Percentiles rank a stretch among this genome's conserved stretches.
phyloP scores from a whole-genome alignment of 23 tunicate species.

The Halocynthia aurantium region DNA sequence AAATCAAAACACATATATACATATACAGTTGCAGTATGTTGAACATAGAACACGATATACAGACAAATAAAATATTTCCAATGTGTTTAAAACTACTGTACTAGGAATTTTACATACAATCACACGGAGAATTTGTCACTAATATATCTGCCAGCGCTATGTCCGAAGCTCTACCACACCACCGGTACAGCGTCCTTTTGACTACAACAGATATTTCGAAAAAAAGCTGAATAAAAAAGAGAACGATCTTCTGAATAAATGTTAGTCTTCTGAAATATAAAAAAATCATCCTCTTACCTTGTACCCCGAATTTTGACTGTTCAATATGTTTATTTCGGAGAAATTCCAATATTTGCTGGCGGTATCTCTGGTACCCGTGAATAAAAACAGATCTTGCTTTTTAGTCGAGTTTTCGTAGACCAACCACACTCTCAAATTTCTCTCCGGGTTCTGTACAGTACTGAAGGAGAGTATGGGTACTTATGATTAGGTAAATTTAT shows the following conservation, averaged over 20 bases:
- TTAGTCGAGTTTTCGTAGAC: conserved; percentile 7
- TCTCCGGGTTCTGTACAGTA: conserved; percentile 11
- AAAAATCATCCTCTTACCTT: conserved; percentile 17
- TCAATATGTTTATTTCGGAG: conserved; percentile 42
- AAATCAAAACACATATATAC: background rate
- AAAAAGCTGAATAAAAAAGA: background rate
- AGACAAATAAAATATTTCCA: background rate
- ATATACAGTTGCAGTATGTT: background rate
- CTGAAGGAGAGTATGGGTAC: background rate
- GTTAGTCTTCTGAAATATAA: too few relatives aligned
- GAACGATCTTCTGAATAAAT: too few relatives aligned
- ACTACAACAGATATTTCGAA: conserved; percentile 18
- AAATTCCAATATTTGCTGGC: conserved; percentile 60
- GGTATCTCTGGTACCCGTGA: conserved; percentile 6
- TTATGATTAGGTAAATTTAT: background rate
- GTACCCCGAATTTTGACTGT: conserved; percentile 14
- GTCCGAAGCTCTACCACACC: conserved; percentile 22
- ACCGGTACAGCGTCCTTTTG: background rate
- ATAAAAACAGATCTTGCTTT: conserved; percentile 10
- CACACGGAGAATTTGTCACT: conserved; percentile 45
- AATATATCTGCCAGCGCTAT: conserved; percentile 48
- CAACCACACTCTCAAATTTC: conserved; percentile 39
- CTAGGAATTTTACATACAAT: conserved; percentile 25
- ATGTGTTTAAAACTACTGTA: too few relatives aligned
- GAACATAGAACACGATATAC: background rate